A percentile compares a stretch with the other conserved stretches of the same genome.
Evolutionary conservation across 2,797 vertebrate genomes (phyloP).

Genomic region (Acipenser oxyrinchus): DNA sequence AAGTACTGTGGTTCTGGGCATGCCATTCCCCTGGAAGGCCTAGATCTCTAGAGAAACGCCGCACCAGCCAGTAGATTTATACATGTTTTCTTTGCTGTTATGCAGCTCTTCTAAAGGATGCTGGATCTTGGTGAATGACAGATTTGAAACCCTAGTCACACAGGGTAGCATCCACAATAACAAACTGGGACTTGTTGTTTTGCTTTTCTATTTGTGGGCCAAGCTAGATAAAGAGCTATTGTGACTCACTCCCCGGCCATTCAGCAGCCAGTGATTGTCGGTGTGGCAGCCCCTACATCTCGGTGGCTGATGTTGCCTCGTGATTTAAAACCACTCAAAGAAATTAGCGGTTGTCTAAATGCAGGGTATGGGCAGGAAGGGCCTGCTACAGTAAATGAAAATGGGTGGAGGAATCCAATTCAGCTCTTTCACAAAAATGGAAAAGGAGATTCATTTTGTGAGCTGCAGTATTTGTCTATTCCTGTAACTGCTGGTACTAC

Average conservation of each 20-base stretch:
- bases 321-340: neutral
- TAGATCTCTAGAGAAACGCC: no score
- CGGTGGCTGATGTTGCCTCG: neutral
- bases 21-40: no score
- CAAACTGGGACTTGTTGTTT: neutral
- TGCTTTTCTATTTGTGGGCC: neutral
- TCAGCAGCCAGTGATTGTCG: neutral
- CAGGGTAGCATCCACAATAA: neutral
- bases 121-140: no score
- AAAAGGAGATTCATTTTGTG: conserved; percentile 1
- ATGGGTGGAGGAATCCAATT: neutral
- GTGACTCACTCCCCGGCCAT: neutral
- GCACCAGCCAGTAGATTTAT: no score
- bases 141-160: no score
- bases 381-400: neutral
- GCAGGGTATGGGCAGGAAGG: conserved; percentile 1
- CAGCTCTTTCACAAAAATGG: neutral
- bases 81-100: no score
- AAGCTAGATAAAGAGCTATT: neutral
- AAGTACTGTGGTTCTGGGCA: no score
- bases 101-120: no score
- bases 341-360: conserved; percentile 13
- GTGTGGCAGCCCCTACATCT: neutral
- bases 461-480: neutral
- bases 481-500: neutral